Conservation (phyloP, 2,797 vertebrate genomes). For the Ateles fusciceps region DNA sequence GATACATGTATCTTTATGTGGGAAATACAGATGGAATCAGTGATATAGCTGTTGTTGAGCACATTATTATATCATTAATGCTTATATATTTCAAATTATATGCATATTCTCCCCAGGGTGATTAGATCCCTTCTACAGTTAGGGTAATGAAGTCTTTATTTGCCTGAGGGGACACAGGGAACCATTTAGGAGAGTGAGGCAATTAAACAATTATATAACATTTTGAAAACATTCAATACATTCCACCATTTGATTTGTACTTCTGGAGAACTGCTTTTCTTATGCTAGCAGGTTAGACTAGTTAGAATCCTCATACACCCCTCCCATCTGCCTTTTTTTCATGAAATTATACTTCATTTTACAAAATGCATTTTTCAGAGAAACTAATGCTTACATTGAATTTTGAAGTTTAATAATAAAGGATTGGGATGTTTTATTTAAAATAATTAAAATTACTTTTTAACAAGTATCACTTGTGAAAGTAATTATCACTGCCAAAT, state of each 20-base stretch:
- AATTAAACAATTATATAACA: background rate
- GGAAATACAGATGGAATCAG: background rate
- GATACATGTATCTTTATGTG: background rate
- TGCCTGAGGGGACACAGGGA: background rate
- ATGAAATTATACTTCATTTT: background rate
- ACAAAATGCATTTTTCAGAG: background rate
- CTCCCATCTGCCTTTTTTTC: background rate
- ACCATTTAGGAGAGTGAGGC: background rate
- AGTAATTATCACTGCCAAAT: background rate
- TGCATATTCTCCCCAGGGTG: background rate
- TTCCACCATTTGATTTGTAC: background rate
- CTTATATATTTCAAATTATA: background rate
- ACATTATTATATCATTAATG: background rate
- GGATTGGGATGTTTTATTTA: background rate
- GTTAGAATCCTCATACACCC: background rate
- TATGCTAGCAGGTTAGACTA: background rate
- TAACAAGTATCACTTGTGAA: background rate
- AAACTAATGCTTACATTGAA: background rate
- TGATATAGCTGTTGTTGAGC: background rate
- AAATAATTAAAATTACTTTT: background rate
- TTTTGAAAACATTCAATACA: slow-evolving; percentile 12
- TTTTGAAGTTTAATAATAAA: background rate
- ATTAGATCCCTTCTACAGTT: background rate
- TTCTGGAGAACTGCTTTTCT: background rate
- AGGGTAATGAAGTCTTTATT: background rate